Percentiles rank a stretch among this genome's conserved stretches.
phyloP scores from a whole-genome alignment of 2,797 vertebrate genomes.

The Aplochiton taeniatus region DNA sequence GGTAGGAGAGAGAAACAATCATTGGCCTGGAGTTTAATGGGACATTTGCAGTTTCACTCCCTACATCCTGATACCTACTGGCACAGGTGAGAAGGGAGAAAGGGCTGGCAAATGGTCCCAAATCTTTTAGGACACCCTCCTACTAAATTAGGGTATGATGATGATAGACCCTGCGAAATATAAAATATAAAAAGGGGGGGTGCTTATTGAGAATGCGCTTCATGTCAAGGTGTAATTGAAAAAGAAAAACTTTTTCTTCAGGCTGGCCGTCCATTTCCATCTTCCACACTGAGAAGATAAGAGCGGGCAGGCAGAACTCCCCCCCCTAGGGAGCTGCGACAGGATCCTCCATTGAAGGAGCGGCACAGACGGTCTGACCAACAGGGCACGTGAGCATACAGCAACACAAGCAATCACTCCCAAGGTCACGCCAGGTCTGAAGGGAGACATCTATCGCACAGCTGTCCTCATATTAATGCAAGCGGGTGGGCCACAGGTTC shows the following conservation, averaged over 20 bases:
- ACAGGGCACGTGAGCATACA: slow-evolving; percentile 18
- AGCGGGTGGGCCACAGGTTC: slow-evolving; percentile 16
- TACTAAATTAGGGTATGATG: slow-evolving; percentile 26
- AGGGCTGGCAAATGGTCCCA: neutral
- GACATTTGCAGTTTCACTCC: slow-evolving; percentile 46
- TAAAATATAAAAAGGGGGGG: slow-evolving; percentile 30
- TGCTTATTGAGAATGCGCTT: slow-evolving; percentile 19
- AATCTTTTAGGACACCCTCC: slow-evolving; percentile 7
- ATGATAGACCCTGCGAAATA: slow-evolving; percentile 30
- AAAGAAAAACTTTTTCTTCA: slow-evolving; percentile 31
- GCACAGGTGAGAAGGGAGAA: slow-evolving; percentile 7
- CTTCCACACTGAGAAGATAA: slow-evolving; percentile 1
- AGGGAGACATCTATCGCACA: slow-evolving; percentile 21
- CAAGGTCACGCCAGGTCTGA: slow-evolving; percentile 28
- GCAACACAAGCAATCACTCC: slow-evolving; percentile 12
- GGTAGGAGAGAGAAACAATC: slow-evolving; percentile 40
- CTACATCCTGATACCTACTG: slow-evolving; percentile 26
- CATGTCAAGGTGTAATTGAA: slow-evolving; percentile 40
- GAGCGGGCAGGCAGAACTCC: slow-evolving; percentile 28
- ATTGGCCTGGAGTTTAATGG: slow-evolving; percentile 47
- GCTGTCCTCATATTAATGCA: slow-evolving; percentile 36
- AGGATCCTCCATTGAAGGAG: slow-evolving; percentile 23
- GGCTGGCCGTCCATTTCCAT: slow-evolving; percentile 30
- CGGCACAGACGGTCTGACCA: neutral
- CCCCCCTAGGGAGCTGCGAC: slow-evolving; percentile 19